Evolutionary conservation across 2,888 invertebrate genomes (phyloP).

Genomic region (Pocota personata): DNA sequence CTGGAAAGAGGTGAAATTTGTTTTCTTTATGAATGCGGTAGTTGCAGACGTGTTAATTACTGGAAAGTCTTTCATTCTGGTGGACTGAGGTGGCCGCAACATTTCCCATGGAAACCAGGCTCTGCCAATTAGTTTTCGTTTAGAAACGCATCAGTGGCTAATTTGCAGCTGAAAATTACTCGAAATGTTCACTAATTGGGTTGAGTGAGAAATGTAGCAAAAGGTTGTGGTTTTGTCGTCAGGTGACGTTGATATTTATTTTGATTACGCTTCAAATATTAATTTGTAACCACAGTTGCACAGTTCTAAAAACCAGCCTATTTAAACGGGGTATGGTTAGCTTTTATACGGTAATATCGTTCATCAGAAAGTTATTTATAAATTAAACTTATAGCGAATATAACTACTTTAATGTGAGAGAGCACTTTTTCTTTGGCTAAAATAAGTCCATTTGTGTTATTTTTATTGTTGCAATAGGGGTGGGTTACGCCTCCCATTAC

Average conservation of each 20-base stretch:
- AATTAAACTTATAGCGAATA: no score
- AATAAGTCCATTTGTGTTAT: no score
- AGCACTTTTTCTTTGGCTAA: no score
- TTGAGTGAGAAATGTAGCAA: constrained; percentile 14
- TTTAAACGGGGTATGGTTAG: no score
- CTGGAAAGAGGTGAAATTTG: constrained; percentile 17
- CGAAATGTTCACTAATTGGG: constrained; percentile 58
- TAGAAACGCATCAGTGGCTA: constrained; percentile 68
- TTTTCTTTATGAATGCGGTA: constrained; percentile 64
- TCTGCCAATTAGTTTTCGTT: constrained; percentile 71
- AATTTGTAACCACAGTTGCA: background rate
- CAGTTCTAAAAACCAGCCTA: background rate
- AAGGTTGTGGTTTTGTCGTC: constrained; percentile 27
- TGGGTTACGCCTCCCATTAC: no score
- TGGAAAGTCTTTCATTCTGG: constrained; percentile 49
- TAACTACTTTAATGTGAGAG: no score
- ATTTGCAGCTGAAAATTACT: constrained; percentile 36
- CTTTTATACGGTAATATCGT: no score
- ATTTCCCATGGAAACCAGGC: constrained; percentile 25
- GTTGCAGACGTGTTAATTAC: constrained; percentile 71
- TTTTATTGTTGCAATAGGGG: no score
- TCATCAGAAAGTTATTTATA: no score
- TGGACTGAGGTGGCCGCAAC: constrained; percentile 15
- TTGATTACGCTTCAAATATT: background rate
- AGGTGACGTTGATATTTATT: background rate